These are phyloP conservation scores for Limnephilus auricula DNA, from an alignment of 2,888 invertebrate species.

Conservation along the genomic window DNA sequence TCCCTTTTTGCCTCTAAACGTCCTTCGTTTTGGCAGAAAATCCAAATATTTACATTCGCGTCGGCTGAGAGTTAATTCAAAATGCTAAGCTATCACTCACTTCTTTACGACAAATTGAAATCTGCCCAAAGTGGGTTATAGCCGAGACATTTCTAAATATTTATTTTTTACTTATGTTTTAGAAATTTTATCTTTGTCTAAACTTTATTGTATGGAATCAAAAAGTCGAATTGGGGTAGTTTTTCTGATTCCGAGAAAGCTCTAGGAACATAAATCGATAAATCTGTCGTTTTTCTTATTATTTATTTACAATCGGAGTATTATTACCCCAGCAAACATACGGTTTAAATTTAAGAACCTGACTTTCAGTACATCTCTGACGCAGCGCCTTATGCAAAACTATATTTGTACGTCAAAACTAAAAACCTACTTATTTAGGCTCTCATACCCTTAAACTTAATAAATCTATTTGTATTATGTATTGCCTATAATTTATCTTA, in stretches of 20 bases:
- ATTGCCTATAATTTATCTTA: no score
- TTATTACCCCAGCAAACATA: no score
- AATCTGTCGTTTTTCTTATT: no score
- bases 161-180: neutral
- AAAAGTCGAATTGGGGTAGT: neutral
- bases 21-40: neutral
- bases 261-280: neutral
- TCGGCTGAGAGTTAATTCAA: neutral
- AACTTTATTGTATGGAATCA: neutral
- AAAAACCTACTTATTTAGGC: no score
- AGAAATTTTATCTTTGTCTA: neutral
- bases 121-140: neutral
- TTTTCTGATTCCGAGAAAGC: neutral
- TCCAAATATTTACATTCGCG: neutral
- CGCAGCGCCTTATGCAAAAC: no score
- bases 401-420: no score
- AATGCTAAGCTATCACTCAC: neutral
- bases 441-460: no score
- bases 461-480: no score
- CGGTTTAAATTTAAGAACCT: no score
- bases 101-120: neutral
- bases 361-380: no score
- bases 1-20: neutral
- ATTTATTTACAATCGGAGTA: no score
- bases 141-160: neutral